phyloP scores from a whole-genome alignment of 2,888 invertebrate species.

The Pandemis cinnamomeana region DNA sequence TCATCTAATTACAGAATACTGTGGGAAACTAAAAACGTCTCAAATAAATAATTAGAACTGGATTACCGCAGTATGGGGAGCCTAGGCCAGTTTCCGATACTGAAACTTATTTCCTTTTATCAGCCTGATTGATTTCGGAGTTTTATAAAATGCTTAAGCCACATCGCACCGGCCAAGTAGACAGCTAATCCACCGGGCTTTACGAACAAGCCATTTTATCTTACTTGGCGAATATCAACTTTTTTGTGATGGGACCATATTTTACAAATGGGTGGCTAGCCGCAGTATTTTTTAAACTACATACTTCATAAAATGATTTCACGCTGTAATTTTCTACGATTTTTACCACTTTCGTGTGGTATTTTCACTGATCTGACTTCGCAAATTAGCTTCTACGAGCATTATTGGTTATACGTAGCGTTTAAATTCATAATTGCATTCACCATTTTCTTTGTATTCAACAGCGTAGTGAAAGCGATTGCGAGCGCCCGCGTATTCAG shows the following conservation, averaged over 20 bases:
- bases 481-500: too few relatives aligned
- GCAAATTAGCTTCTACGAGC: background rate
- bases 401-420: background rate
- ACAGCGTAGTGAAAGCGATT: too few relatives aligned
- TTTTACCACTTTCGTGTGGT: too few relatives aligned
- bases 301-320: too few relatives aligned
- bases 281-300: background rate
- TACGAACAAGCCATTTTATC: slow-evolving; percentile 36
- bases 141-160: slow-evolving; percentile 39
- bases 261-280: slow-evolving; percentile 18
- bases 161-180: slow-evolving; percentile 33
- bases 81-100: slow-evolving; percentile 12
- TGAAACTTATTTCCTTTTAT: slow-evolving; percentile 38
- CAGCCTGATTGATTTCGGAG: slow-evolving; percentile 39
- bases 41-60: slow-evolving; percentile 25
- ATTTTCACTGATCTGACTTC: too few relatives aligned
- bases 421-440: too few relatives aligned
- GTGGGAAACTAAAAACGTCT: background rate
- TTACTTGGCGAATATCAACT: slow-evolving; percentile 39
- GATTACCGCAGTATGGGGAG: slow-evolving; percentile 13
- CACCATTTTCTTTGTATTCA: too few relatives aligned
- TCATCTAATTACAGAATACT: background rate
- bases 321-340: too few relatives aligned
- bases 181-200: slow-evolving; percentile 38
- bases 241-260: slow-evolving; percentile 17